Evolutionary conservation across 1,140 invertebrate genomes (phyloP).

Genomic region (Oreohelix idahoensis): DNA sequence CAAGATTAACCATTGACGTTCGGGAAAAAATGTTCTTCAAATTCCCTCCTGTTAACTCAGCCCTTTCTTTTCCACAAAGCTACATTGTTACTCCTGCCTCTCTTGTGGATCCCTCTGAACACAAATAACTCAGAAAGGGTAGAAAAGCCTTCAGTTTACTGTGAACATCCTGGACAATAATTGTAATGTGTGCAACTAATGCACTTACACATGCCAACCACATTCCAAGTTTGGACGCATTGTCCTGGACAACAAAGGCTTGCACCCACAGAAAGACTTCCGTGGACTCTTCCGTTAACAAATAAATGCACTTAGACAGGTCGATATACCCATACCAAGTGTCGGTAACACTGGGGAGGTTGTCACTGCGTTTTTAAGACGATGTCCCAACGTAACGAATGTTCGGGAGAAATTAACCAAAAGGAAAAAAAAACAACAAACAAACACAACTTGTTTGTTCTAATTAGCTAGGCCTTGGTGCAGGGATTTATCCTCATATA

Average conservation of each 20-base stretch:
- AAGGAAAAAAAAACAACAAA: no score
- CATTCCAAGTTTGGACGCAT: background rate
- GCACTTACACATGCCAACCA: background rate
- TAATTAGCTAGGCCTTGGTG: no score
- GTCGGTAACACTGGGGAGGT: background rate
- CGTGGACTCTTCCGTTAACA: constrained; percentile 20
- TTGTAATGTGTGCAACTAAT: background rate
- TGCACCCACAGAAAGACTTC: constrained; percentile 30
- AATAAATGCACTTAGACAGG: constrained; percentile 23
- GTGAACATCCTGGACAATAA: constrained; percentile 5
- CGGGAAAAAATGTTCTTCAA: no score
- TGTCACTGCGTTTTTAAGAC: background rate
- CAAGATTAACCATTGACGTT: no score
- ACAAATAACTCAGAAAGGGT: background rate
- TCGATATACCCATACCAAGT: background rate
- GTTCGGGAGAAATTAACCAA: background rate
- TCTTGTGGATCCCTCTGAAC: background rate
- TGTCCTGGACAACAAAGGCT: background rate
- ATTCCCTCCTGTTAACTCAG: no score
- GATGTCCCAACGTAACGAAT: background rate
- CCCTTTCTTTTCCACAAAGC: no score
- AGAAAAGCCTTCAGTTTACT: background rate
- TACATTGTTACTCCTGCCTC: no score
- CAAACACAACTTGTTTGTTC: no score
- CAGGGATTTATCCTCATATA: no score